Conservation (phyloP, 2,797 vertebrate genomes). For the Peromyscus aztecus region DNA sequence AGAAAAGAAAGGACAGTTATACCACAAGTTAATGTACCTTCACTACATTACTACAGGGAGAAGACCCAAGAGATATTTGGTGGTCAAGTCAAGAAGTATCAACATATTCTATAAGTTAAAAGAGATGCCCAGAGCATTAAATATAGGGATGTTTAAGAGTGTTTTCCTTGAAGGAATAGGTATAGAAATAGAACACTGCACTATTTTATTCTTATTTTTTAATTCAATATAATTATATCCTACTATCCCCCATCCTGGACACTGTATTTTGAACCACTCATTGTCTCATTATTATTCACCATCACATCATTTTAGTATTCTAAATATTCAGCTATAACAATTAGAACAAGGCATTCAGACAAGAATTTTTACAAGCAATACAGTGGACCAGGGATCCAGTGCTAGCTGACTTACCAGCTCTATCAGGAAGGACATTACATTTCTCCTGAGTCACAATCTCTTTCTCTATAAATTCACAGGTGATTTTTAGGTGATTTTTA, state of each 20-base stretch:
- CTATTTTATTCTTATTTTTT: not conserved
- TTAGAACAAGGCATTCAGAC: not conserved
- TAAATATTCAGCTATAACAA: not conserved
- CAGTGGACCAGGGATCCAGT: too few relatives aligned
- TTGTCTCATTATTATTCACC: not conserved
- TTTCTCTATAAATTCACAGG: not conserved
- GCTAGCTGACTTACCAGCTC: not conserved
- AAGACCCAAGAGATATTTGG: not conserved
- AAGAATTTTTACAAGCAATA: not conserved
- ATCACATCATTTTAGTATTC: not conserved
- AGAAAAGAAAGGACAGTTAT: not conserved
- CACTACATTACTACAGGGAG: not conserved
- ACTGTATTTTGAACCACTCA: not conserved
- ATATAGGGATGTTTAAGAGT: not conserved
- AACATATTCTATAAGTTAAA: not conserved
- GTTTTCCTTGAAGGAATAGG: not conserved
- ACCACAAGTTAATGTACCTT: not conserved
- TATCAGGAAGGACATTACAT: not conserved
- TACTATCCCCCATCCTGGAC: too few relatives aligned
- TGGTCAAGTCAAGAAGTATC: not conserved
- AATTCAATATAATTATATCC: not conserved
- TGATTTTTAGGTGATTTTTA: too few relatives aligned
- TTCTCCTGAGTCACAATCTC: not conserved
- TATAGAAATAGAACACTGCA: not conserved
- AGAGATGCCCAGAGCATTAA: not conserved